Conservation (phyloP, 2,797 vertebrate genomes). For the Periophthalmus magnuspinnatus region DNA sequence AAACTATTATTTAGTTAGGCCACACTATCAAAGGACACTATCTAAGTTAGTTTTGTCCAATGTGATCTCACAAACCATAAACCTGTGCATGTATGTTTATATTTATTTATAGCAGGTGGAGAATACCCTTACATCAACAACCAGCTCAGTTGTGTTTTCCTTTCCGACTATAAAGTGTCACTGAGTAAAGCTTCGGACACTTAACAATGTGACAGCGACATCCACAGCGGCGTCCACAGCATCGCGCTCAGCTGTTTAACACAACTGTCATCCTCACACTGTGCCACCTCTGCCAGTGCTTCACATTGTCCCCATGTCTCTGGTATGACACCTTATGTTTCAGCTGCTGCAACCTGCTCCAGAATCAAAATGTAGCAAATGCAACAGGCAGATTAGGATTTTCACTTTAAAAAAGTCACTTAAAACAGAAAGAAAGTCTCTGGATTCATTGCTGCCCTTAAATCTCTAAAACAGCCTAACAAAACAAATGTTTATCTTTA, state of each 20-base stretch:
- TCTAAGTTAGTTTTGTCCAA: background rate
- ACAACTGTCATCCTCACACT: conserved; percentile 24
- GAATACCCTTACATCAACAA: conserved; percentile 36
- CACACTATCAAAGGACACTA: background rate
- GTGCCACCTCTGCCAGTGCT: conserved; percentile 43
- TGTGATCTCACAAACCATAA: conserved; percentile 12
- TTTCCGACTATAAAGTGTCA: conserved; percentile 50
- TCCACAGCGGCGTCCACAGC: conserved; percentile 51
- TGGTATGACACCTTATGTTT: conserved; percentile 37
- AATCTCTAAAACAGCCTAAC: too few relatives aligned
- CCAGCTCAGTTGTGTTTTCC: conserved; percentile 37
- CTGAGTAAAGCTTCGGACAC: conserved; percentile 25
- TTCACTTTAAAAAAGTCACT: too few relatives aligned
- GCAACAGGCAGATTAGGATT: background rate
- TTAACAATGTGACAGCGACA: conserved; percentile 60
- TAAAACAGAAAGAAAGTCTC: too few relatives aligned
- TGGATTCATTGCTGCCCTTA: too few relatives aligned
- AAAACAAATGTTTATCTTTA: too few relatives aligned
- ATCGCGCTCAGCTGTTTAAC: conserved; percentile 45
- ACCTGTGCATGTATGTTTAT: conserved; percentile 33
- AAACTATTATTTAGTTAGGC: background rate
- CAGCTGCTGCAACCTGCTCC: conserved; percentile 43
- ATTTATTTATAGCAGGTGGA: conserved; percentile 38
- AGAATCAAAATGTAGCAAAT: background rate
- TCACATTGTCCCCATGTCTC: conserved; percentile 30